Evolutionary conservation across 2,113 vertebrate genomes (phyloP).

Genomic region (Hyperoodon ampullatus): DNA sequence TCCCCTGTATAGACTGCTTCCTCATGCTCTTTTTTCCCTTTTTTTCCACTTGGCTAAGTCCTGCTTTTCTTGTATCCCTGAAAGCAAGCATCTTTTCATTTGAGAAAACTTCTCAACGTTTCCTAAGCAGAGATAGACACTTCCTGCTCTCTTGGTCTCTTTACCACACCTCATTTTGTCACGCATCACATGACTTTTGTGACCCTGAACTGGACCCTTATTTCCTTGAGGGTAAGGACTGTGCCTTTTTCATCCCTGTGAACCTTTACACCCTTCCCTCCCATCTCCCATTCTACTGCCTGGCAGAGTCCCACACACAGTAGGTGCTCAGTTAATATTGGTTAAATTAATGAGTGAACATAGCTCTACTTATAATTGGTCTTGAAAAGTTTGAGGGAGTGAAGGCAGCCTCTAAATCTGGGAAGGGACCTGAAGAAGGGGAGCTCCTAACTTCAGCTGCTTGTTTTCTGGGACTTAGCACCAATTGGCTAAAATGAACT

Average conservation of each 20-base stretch:
- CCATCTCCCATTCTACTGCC: accelerated
- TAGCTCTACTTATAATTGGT: background rate
- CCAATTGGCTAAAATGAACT: background rate
- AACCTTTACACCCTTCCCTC: background rate
- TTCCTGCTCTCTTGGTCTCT: background rate
- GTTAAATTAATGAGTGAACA: background rate
- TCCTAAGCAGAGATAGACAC: background rate
- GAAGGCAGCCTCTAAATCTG: background rate
- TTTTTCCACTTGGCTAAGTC: background rate
- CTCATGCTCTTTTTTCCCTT: background rate
- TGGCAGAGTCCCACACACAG: background rate
- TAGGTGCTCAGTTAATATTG: background rate
- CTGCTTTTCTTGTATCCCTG: background rate
- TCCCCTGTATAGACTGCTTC: too few species aligned
- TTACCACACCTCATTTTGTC: background rate
- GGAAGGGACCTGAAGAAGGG: background rate
- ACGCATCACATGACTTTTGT: background rate
- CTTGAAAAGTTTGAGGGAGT: background rate
- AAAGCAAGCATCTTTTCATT: background rate
- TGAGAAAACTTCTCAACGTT: background rate
- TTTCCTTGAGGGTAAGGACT: background rate
- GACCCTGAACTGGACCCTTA: background rate
- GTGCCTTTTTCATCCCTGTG: background rate
- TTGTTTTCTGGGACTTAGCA: background rate
- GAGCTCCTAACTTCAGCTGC: too few species aligned